These are phyloP conservation scores for Channa striata DNA, from an alignment of 2,797 vertebrate genomes.

Conservation along the genomic window DNA sequence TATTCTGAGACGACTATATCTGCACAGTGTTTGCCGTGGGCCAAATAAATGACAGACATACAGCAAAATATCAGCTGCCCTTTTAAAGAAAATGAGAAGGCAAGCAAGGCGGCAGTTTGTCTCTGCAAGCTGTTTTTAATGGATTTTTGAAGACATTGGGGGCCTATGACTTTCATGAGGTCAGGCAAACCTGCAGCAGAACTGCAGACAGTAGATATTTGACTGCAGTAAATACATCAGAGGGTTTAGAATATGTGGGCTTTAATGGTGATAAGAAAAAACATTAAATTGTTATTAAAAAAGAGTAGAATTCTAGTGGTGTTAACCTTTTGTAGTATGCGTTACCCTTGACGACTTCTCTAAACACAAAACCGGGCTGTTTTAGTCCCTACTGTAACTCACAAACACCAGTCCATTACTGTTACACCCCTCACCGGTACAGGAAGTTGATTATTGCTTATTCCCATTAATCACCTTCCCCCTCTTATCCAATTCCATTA, in stretches of 20 bases:
- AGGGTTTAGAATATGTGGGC: slow-evolving; percentile 22
- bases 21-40: slow-evolving; percentile 47
- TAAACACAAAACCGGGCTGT: slow-evolving; percentile 20
- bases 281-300: slow-evolving; percentile 6
- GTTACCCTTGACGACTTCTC: background rate
- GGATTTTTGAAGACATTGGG: slow-evolving; percentile 64
- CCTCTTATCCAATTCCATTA: slow-evolving; percentile 33
- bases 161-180: slow-evolving; percentile 56
- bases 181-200: slow-evolving; percentile 40
- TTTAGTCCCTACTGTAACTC: background rate
- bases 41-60: slow-evolving; percentile 59
- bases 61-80: slow-evolving; percentile 66
- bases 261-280: slow-evolving; percentile 36
- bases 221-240: slow-evolving; percentile 48
- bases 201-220: slow-evolving; percentile 22
- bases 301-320: slow-evolving; percentile 9
- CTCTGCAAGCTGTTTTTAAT: slow-evolving; percentile 68
- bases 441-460: background rate
- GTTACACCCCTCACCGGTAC: background rate
- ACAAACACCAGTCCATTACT: background rate
- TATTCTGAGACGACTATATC: slow-evolving; percentile 46
- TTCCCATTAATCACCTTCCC: background rate
- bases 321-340: slow-evolving; percentile 33
- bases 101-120: slow-evolving; percentile 61
- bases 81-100: slow-evolving; percentile 72